Evolutionary conservation across 2,113 vertebrate genomes (phyloP), one percentile per base, ranked within the genome.

Genomic region (Corythaeola cristata): DNA sequence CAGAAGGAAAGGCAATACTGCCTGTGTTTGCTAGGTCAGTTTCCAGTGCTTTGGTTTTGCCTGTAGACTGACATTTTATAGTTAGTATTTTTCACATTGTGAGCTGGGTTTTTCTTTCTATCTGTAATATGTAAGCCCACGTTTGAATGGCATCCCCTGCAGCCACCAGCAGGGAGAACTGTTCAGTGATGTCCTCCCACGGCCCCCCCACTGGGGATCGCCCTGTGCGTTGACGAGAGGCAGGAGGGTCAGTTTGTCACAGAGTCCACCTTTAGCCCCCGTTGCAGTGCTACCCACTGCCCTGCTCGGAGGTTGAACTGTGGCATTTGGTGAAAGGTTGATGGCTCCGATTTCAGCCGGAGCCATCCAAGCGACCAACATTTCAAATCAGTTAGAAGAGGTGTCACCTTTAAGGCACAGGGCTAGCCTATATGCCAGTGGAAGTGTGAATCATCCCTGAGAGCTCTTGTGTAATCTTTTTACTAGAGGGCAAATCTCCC

Each of bases 271-370:
- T 49, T 37, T 37, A 32, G 9, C 39, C 50, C 15, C 15, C 0
- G 1, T 16, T 21, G 28, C 74, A 33, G 22, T 37, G 6, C 18
- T 56, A 47, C 59, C 52, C 67, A 37, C 37, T 45, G 33, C 59
- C 50, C 55, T 15, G 8, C 30, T 53, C 33, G 64, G 24, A 53
- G 44, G 49, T 85, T 94, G 77, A 97, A 93, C 96, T 92, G 45
- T 98, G 97, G 89, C 97, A 96, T 98, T 98, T 98, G 89, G 75
- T 41, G 79, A 98, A 98, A 98, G 97, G 98, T 98, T 95, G 30
- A 37, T 30, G 66, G 86, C 83, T 98, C 93, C 62, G 26, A 76
- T 98, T 97, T 97, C 92, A 96, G 83, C 81, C 4, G 11, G 32
- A 0, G 2, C 77, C 95, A 92, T 93, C 95, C 50, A 63, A 88